phyloP scores from a whole-genome alignment of 2,888 invertebrate genomes.

The Andrena marginata region DNA sequence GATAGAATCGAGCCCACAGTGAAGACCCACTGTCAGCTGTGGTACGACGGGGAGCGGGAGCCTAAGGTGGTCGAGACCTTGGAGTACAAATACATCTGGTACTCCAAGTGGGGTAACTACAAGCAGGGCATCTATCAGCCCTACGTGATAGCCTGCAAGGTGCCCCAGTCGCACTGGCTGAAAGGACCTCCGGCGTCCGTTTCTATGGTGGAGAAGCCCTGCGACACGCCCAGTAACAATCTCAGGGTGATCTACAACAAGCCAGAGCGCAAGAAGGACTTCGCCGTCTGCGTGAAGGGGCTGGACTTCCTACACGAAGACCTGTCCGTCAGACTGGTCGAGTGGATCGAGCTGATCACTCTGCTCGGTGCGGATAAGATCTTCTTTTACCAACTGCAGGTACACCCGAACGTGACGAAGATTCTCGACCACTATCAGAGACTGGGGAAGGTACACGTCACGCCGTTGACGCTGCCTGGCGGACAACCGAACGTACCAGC shows the following conservation, averaged over 20 bases:
- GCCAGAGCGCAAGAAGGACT: constrained; percentile 90
- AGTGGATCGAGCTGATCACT: constrained; percentile 96
- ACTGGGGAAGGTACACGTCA: constrained; percentile 90
- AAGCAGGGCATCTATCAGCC: constrained; percentile 96
- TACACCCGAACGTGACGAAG: constrained; percentile 96
- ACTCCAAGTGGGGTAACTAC: constrained; percentile 97
- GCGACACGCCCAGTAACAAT: constrained; percentile 94
- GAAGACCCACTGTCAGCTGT: constrained; percentile 94
- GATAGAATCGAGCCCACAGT: constrained; percentile 94
- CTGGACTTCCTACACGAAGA: constrained; percentile 97
- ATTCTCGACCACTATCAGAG: constrained; percentile 89
- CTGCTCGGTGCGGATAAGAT: constrained; percentile 96
- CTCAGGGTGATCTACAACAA: constrained; percentile 93
- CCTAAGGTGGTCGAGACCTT: constrained; percentile 93
- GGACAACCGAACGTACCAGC: constrained; percentile 96
- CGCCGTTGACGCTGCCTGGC: constrained; percentile 94
- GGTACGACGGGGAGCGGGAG: constrained; percentile 94
- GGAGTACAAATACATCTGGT: constrained; percentile 98
- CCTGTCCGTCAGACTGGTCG: constrained; percentile 94
- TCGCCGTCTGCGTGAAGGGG: constrained; percentile 97
- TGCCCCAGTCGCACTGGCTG: constrained; percentile 90
- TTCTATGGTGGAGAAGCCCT: constrained; percentile 93
- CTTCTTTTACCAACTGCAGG: constrained; percentile 94
- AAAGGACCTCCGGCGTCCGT: constrained; percentile 92
- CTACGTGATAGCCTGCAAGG: constrained; percentile 94